Evolutionary conservation across 1,140 invertebrate species (phyloP), one percentile per base, ranked within the genome.

Genomic region (Drosophila sechellia): DNA sequence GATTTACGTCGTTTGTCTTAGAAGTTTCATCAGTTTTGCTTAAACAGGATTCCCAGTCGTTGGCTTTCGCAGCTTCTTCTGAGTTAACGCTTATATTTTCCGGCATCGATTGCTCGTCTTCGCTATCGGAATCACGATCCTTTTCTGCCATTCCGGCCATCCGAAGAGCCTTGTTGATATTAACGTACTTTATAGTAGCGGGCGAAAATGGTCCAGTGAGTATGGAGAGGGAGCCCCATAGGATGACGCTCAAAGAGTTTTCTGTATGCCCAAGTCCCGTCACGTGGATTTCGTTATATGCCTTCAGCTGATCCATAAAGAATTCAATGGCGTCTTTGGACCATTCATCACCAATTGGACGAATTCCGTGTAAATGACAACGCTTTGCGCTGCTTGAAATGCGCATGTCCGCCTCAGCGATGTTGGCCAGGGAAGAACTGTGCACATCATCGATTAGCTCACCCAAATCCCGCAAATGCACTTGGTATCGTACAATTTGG

Each of bases 401-500:
- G 2, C 8, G 17, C 31, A 4, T 17, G 1, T 52, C 35, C 1
- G 1, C 2, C 17, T 68, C 52, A n/a, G 72, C 55, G 5, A 87
- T 81, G 0, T 3, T 13, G 3, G 48, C 6, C 22, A 86, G 10
- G 4, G 49, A 34, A 3, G 10, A 35, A 13, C 2, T 2, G 1
- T 5, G 1, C 3, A 86, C 55, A 17, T 42, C 12, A 4, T 20
- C 39, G 4, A 27, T 17, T n/a, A 72, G 5, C n/a, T 86, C 52
- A 11, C 81, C 81, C n/a, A 79, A 52, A 8, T 86, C 81, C 5
- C 78, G 48, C 15, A 86, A 22, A 3, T 63, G 65, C 0, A 86
- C 57, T 25, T 66, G 43, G 37, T 64, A 85, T 42, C 39, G 45
- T 1, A 17, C 15, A 1, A 1, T 4, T 13, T 34, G 5, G 15